Evolutionary conservation across 2,797 vertebrate genomes (phyloP).

Genomic region (Ptychadena robeensis): DNA sequence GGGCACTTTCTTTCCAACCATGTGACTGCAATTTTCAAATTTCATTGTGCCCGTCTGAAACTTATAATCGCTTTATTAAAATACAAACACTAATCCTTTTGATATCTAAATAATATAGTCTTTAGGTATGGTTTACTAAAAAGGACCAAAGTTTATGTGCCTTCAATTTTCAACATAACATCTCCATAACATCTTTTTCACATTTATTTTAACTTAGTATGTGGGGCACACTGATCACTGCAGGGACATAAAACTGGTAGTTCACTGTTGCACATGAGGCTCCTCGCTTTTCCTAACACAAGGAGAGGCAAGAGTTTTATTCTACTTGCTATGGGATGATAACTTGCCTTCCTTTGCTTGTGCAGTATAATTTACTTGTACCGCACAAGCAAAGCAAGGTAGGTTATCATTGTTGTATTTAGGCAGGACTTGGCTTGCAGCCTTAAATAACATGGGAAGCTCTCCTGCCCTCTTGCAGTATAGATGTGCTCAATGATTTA

Average conservation of each 20-base stretch:
- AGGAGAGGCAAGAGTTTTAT: neutral
- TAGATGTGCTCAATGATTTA: neutral
- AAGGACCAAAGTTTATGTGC: slow-evolving; percentile 88
- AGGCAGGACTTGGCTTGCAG: neutral
- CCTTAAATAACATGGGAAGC: neutral
- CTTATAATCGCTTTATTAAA: too few relatives aligned
- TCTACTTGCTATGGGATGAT: too few relatives aligned
- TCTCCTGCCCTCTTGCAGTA: neutral
- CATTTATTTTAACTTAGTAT: neutral
- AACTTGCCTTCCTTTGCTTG: too few relatives aligned
- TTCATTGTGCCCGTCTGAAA: too few relatives aligned
- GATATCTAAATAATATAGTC: neutral
- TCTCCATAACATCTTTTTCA: slow-evolving; percentile 61
- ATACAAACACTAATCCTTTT: too few relatives aligned
- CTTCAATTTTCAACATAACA: slow-evolving; percentile 74
- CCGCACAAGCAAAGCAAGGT: too few relatives aligned
- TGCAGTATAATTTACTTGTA: too few relatives aligned
- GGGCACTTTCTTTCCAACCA: too few relatives aligned
- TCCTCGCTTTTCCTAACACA: too few relatives aligned
- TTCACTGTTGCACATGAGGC: neutral
- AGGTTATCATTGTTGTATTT: neutral
- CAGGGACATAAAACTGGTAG: neutral
- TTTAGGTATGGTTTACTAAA: slow-evolving; percentile 65
- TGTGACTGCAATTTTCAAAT: too few relatives aligned
- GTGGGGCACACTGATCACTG: neutral